Base-by-base conservation (phyloP, 2,888 invertebrate species). In the Platerodrilus igneus region DNA sequence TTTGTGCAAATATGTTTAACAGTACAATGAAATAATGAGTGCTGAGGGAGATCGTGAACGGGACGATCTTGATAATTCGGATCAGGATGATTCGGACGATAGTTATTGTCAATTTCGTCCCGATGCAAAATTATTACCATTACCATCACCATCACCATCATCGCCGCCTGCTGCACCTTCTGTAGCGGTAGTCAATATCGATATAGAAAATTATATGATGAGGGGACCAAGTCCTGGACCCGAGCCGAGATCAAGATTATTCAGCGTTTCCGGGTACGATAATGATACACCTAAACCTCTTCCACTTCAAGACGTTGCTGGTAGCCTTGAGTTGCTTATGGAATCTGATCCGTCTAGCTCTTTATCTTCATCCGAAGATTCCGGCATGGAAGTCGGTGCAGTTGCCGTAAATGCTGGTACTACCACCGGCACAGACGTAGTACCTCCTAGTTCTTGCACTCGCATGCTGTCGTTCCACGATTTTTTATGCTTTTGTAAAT, bases 181-280 rank as follows among this genome's bases (percentile, higher is more conserved):
- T n/a, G 54, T 57, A 56, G 58, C 55, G 56, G 55, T 66, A 48
- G 63, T 70, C 45, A 68, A 67, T 57, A 67, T 73, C 47, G 74
- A 74, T 63, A 62, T 69, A 36, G 71, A 72, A 52, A 74, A 74
- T 57, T 74, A 74, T 59, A 73, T 73, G 71, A 55, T 72, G 50
- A 68, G 71, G 50, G 69, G 67, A 44, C 62, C 68, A 35, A 60
- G 64, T 54, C 59, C 58, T 46, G 53, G 48, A 48, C 55, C 49
- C 16, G 55, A 51, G 39, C 51, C 49, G 29, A 51, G 56, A 44
- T 50, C 55, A 19, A 49, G 56, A 33, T 54, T 56, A 16, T 51
- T 55, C 25, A 52, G 52, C 33, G 41, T 53, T 37, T 49, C 52
- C 16, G 50, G 48, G 38, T 37, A 38, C 20, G 42, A 44, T 32